Evolutionary conservation across 2,797 vertebrate genomes (phyloP).

Genomic region (Melanotaenia parkinsoni): DNA sequence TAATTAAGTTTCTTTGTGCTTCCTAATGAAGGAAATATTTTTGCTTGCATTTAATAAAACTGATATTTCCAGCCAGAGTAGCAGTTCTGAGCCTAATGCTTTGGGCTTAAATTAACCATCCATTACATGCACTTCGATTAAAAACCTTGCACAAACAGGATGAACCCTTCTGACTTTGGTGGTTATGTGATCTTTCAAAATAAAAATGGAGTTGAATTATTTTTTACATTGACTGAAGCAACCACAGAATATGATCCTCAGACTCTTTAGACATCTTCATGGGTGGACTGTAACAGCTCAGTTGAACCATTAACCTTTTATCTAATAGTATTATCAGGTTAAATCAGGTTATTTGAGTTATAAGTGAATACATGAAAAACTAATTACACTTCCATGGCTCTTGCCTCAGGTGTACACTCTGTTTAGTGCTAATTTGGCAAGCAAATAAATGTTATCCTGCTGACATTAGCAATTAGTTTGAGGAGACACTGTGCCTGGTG

Average conservation of each 20-base stretch:
- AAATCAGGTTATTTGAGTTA: not conserved
- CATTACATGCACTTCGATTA: not conserved
- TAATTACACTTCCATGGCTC: not conserved
- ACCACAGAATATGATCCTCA: not conserved
- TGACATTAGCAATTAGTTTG: not conserved
- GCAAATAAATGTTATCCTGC: not conserved
- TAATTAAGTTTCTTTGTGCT: constrained; percentile 16
- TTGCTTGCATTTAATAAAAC: constrained; percentile 23
- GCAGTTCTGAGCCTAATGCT: not conserved
- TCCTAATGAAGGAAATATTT: constrained; percentile 10
- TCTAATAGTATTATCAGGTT: not conserved
- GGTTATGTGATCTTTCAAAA: not conserved
- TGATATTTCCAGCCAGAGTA: not conserved
- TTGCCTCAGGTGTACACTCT: not conserved
- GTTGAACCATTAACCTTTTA: not conserved
- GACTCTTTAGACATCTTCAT: not conserved
- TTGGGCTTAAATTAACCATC: not conserved
- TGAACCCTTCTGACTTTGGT: not conserved
- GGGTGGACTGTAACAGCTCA: not conserved
- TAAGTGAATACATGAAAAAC: not conserved
- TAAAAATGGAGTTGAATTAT: not conserved
- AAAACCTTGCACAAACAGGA: not conserved
- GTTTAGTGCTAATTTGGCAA: constrained; percentile 4
- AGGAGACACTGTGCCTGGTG: not conserved
- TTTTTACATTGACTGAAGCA: not conserved